phyloP scores from a whole-genome alignment of 2,113 vertebrate species.

The Zapus hudsonius region DNA sequence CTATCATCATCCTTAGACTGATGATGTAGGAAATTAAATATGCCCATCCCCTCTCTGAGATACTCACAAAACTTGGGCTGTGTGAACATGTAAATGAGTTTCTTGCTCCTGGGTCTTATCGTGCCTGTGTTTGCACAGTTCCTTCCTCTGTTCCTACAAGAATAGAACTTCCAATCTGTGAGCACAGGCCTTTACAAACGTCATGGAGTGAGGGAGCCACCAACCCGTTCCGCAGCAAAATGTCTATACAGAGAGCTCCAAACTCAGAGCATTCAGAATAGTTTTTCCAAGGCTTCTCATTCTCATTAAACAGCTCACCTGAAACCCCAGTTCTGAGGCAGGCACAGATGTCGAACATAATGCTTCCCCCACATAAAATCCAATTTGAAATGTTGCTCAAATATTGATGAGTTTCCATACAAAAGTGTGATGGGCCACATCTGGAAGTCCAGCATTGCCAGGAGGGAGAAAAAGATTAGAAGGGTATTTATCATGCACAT shows the following conservation, averaged over 20 bases:
- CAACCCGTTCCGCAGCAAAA: not conserved
- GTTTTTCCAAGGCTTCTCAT: not conserved
- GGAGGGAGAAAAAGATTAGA: not conserved
- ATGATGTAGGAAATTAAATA: not conserved
- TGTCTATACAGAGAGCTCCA: not conserved
- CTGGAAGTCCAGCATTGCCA: not conserved
- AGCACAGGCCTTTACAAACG: not conserved
- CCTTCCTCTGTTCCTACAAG: constrained; percentile 1
- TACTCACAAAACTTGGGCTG: not conserved
- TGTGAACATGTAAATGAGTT: not conserved
- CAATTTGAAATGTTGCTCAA: not conserved
- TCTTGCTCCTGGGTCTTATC: not conserved
- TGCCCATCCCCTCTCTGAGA: not conserved
- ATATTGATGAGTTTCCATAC: constrained; percentile 16
- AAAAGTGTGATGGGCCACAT: not conserved
- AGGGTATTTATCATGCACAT: not conserved
- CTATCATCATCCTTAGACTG: not conserved
- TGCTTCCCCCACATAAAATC: not conserved
- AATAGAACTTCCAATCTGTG: constrained; percentile 8
- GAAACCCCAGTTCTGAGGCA: not conserved
- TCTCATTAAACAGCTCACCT: not conserved
- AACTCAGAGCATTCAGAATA: not conserved
- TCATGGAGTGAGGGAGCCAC: not conserved
- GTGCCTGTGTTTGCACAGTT: not conserved
- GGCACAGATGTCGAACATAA: not conserved